Evolutionary conservation across 2,888 invertebrate species (phyloP), one percentile per base, ranked within the genome.

Genomic region (Tetranychus truncatus): DNA sequence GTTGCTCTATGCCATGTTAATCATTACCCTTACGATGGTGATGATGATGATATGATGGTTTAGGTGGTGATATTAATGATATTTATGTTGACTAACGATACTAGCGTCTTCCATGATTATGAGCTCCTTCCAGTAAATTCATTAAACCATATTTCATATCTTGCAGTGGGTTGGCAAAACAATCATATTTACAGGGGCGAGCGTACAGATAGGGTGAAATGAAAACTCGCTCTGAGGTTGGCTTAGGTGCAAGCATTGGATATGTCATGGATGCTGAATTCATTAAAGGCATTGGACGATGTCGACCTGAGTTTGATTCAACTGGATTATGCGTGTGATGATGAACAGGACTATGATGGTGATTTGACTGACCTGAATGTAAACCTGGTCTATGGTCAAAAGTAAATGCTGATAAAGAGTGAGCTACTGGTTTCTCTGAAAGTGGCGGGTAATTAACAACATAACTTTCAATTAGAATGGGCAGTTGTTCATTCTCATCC

Each of bases 111-210:
- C 69, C 69, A 69, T 69, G 69, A 69, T 69, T 69, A 21, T 69
- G 69, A 8, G 20, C 69, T 20, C 69, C 69, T 24, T 69, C 21
- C 34, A 69, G 20, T 1, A 69, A 69, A 24, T 69, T 69, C 69
- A 69, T 69, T 11, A 69, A 21, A 24, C 69, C 69, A 69, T 69
- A 69, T 69, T 69, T 69, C 69, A 69, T 69, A 21, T 69, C 69
- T 21, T 69, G 69, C 69, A 69, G 20, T n/a, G 69, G 69, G 6
- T 18, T 24, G 11, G 69, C 69, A 24, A 69, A 69, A 69, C 69
- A 69, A 69, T 69, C 69, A 69, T 69, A 69, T 69, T 69, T 69
- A 69, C 69, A 69, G 18, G 20, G 21, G 11, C 69, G 69, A 20
- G 69, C 18, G 34, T 69, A 69, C n/a, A 69, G 11, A 20, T 20